Base-by-base conservation (phyloP, 2,888 invertebrate species). In the Megamerina dolium region DNA sequence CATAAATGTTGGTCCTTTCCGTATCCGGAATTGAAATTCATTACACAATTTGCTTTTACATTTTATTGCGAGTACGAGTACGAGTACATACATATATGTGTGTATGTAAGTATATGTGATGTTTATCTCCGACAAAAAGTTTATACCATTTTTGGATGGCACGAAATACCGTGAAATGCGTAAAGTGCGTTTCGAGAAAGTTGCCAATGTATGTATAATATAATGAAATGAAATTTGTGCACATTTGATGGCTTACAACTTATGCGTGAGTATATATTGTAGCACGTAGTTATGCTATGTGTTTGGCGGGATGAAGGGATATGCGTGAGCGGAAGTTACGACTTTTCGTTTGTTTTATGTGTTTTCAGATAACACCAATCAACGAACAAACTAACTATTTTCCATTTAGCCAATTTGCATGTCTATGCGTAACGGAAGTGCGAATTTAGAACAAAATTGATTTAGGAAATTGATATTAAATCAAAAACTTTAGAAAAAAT, bases 261-360 rank as follows among this genome's bases (percentile, higher is more conserved):
- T 39, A 48, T 21, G n/a, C n/a, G n/a, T n/a, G n/a, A n/a, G n/a
- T n/a, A n/a, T n/a, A n/a, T n/a, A n/a, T n/a, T n/a, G n/a, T n/a
- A n/a, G n/a, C n/a, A n/a, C n/a, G n/a, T n/a, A n/a, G n/a, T n/a
- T n/a, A n/a, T n/a, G n/a, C 45, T 19, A 27, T 38, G 31, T 37
- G 41, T 41, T 29, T 52, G 61, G 59, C 40, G 56, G 48, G 53
- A 58, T 63, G 60, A 60, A 60, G 42, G 14, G 12, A 34, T 18
- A 18, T 4, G 34, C 4, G 34, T 19, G 34, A 43, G 20, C 43
- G 43, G 43, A 43, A 43, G 38, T 43, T 43, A 29, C 26, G 38
- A 34, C 29, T 43, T 43, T 43, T 21, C 38, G 43, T 30, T 37
- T 33, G 38, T 20, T 43, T 34, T 34, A 34, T 13, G 38, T 26